These are phyloP conservation scores for Rallus limicola DNA, from an alignment of 2,113 vertebrate species.

Conservation along the genomic window DNA sequence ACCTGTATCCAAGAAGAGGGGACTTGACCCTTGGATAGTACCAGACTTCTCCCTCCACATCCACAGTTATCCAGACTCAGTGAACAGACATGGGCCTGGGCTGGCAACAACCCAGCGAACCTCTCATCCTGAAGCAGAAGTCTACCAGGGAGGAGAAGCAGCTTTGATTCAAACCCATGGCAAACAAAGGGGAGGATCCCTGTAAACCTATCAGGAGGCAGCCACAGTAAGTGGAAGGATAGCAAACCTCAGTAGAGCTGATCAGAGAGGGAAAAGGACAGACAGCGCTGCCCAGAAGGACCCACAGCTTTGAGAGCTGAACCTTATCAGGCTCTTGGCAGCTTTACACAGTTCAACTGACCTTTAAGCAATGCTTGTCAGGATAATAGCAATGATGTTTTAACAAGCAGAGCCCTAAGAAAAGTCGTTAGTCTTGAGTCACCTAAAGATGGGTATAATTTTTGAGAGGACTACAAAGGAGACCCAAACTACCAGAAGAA, in stretches of 20 bases:
- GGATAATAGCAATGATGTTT: not conserved
- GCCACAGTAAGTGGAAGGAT: not conserved
- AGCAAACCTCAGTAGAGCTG: not conserved
- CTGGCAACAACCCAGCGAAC: not conserved
- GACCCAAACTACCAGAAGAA: not conserved
- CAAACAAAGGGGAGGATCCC: not conserved
- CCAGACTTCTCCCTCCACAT: not conserved
- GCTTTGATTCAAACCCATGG: not conserved
- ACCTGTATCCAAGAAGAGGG: not conserved
- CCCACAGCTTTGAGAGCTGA: not conserved
- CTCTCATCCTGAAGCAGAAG: not conserved
- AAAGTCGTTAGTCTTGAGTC: not conserved
- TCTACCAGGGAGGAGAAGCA: not conserved
- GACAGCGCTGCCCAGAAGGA: not conserved
- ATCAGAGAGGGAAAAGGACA: not conserved
- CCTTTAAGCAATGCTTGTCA: constrained; percentile 11
- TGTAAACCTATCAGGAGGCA: accelerated
- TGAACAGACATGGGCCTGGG: not conserved
- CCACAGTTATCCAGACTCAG: not conserved
- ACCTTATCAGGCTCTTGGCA: not conserved
- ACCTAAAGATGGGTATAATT: not conserved
- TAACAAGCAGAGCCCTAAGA: not conserved
- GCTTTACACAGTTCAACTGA: not conserved
- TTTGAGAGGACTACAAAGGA: not conserved
- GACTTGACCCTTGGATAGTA: not conserved